phyloP scores from a whole-genome alignment of 1,140 invertebrate species.

The Anthonomus grandis region DNA sequence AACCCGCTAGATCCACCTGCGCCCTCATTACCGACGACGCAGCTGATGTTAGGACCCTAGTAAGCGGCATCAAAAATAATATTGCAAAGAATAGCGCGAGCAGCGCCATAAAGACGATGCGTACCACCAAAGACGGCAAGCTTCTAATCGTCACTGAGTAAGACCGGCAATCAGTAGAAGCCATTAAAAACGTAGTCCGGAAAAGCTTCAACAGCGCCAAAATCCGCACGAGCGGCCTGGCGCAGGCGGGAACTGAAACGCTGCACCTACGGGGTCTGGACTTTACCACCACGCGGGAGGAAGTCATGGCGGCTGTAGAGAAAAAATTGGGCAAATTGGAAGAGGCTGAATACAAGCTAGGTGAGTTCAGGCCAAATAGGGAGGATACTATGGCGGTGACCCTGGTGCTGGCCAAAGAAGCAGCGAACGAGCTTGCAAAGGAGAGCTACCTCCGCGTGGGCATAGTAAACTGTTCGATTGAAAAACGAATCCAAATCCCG shows the following conservation, averaged over 20 bases:
- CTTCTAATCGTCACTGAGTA: neutral
- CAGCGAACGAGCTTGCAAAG: neutral
- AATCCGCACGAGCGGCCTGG: neutral
- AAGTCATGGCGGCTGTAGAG: neutral
- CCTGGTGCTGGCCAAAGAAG: no score
- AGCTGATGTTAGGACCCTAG: no score
- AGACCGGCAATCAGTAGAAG: neutral
- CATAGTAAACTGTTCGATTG: conserved; percentile 4
- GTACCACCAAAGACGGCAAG: neutral
- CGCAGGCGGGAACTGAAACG: neutral
- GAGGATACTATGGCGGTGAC: neutral
- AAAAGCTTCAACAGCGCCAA: neutral
- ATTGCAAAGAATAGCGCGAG: neutral
- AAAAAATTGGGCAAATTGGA: neutral
- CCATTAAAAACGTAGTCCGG: neutral
- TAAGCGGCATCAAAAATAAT: no score
- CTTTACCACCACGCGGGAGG: neutral
- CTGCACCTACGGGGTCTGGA: neutral
- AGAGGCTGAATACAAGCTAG: neutral
- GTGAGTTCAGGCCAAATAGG: neutral
- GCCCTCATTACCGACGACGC: no score
- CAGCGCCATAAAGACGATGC: neutral
- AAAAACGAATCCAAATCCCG: conserved; percentile 10
- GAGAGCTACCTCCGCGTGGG: neutral
- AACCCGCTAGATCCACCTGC: no score